Percentiles rank a stretch among this genome's conserved stretches.
Evolutionary conservation across 2,113 vertebrate species (phyloP).

Genomic region (Solea senegalensis): DNA sequence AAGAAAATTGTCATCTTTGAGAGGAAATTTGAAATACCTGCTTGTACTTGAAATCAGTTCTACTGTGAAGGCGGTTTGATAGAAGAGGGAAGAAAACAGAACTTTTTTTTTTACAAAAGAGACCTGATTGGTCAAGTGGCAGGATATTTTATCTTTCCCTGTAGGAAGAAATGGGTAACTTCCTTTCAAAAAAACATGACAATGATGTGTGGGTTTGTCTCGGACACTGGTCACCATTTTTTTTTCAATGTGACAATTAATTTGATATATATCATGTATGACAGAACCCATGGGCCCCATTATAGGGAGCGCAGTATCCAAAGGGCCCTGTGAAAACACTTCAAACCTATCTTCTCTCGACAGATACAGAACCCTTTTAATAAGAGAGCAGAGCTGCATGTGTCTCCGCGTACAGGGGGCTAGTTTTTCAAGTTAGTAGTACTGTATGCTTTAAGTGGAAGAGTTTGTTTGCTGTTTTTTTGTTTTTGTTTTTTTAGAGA

Average conservation of each 20-base stretch:
- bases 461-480: conserved; percentile 1
- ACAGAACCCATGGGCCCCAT: conserved; percentile 64
- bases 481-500: neutral
- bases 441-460: neutral
- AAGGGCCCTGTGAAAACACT: conserved; percentile 39
- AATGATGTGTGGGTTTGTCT: conserved; percentile 38
- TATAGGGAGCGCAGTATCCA: conserved; percentile 47
- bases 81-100: conserved; percentile 4
- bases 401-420: conserved; percentile 15
- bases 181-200: conserved; percentile 15
- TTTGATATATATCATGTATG: conserved; percentile 69
- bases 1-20: no score
- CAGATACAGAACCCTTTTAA: conserved; percentile 47
- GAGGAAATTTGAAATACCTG: no score
- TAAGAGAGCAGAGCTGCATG: conserved; percentile 24
- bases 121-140: conserved; percentile 1
- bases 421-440: conserved; percentile 34
- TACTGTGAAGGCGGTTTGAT: no score
- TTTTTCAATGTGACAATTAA: conserved; percentile 55
- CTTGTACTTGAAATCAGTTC: conserved; percentile 9
- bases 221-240: conserved; percentile 22
- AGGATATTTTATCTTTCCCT: conserved; percentile 21
- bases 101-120: neutral
- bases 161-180: conserved; percentile 4
- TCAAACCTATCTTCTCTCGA: conserved; percentile 44